Evolutionary conservation across 2,113 vertebrate genomes (phyloP), one percentile per base, ranked within the genome.

Genomic region (Spea multiplicata): DNA sequence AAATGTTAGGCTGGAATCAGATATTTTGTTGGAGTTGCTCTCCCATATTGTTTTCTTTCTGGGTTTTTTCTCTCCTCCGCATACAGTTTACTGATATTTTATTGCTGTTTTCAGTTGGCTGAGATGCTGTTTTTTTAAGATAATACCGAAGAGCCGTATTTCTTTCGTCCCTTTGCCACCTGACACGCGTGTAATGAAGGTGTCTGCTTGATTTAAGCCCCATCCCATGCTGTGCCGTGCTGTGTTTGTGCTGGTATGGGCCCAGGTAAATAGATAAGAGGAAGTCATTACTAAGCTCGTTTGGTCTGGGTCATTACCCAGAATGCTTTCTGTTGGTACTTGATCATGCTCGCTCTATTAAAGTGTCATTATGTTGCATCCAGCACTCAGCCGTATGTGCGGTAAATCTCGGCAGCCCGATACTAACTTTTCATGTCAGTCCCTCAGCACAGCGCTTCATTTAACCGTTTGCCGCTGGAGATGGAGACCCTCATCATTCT

Each of bases 341-440:
- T 90, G 86, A 76, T 86, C 82, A 87, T 84, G 62, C 5, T 88
- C 16, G 30, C 85, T 87, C 82, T 87, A 82, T 86, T 88, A 88
- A 89, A 85, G 84, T 84, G 47, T 45, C 75, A 76, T 88, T 88
- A 84, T 83, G 82, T 87, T 83, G 76, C 66, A 81, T 87, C 81
- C 84, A 83, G 82, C 76, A 64, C 80, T 87, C 65, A 69, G 85
- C 88, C 85, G 74, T 82, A 82, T 84, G 77, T 83, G 78, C 86
- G 57, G 53, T 70, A 64, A 62, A n/a, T 47, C 64, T 83, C 85
- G 84, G 84, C 64, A 88, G 83, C 82, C 82, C 84, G 82, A 74
- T 66, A 57, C 44, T 73, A 73, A 80, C 62, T 80, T 66, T 53
- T 79, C 70, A 79, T 73, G 70, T 79, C 71, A 68, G 14, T 46